Evolutionary conservation across 1,140 invertebrate genomes (phyloP).

Genomic region (Trinorchestia longiramus): DNA sequence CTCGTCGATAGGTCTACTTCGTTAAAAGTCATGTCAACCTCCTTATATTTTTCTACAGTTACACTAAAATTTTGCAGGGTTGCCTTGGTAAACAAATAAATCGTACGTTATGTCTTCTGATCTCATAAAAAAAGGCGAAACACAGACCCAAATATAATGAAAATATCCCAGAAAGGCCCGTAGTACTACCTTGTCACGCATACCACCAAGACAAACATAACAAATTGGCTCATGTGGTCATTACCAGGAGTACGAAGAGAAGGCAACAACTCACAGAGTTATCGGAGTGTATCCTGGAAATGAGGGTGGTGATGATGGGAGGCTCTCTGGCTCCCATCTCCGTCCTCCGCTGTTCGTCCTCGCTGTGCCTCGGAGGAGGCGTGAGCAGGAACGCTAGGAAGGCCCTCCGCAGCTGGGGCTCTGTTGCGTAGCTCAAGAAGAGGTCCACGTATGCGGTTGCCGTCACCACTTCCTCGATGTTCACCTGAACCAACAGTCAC

Average conservation of each 20-base stretch:
- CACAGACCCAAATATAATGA: no score
- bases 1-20: no score
- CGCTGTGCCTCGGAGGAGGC: slow-evolving; percentile 71
- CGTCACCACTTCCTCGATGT: slow-evolving; percentile 85
- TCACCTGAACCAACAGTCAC: neutral
- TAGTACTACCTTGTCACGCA: no score
- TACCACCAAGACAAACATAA: no score
- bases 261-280: neutral
- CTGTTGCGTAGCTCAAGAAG: slow-evolving; percentile 86
- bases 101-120: no score
- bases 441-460: slow-evolving; percentile 93
- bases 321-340: neutral
- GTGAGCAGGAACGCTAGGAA: slow-evolving; percentile 89
- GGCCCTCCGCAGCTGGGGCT: slow-evolving; percentile 84
- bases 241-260: neutral
- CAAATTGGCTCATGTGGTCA: no score
- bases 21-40: no score
- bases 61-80: no score
- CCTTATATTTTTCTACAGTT: no score
- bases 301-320: slow-evolving; percentile 82
- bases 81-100: no score
- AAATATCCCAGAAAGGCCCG: no score
- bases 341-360: neutral
- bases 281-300: slow-evolving; percentile 77
- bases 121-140: no score